phyloP scores from a whole-genome alignment of 2,797 vertebrate species.

The Thamnophis elegans region DNA sequence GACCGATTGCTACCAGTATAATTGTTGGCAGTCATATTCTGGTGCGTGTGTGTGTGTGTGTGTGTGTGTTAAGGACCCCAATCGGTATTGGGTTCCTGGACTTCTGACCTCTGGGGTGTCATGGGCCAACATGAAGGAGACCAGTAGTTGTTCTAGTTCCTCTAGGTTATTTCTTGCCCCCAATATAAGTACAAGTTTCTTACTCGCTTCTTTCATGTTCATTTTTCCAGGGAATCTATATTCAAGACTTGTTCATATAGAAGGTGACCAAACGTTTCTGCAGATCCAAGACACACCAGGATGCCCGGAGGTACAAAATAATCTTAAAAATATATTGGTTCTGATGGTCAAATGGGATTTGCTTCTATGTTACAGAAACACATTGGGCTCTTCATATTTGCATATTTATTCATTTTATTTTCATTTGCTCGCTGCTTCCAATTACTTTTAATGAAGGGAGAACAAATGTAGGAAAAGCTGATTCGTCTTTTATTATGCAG shows the following conservation, averaged over 20 bases:
- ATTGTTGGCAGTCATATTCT: not conserved
- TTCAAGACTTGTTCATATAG: slow-evolving; percentile 73
- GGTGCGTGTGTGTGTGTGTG: no score
- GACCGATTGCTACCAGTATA: not conserved
- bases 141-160: not conserved
- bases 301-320: slow-evolving; percentile 68
- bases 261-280: slow-evolving; percentile 74
- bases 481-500: not conserved
- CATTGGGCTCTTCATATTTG: not conserved
- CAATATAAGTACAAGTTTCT: slow-evolving; percentile 19
- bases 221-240: slow-evolving; percentile 74
- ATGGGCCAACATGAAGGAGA: not conserved
- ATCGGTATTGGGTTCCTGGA: not conserved
- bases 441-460: not conserved
- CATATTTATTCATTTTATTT: not conserved
- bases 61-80: not conserved
- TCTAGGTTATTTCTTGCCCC: not conserved
- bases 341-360: not conserved
- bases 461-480: not conserved
- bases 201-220: slow-evolving; percentile 17
- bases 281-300: slow-evolving; percentile 82
- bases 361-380: not conserved
- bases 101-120: not conserved
- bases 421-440: not conserved
- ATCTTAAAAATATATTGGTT: not conserved